Evolutionary conservation across 2,113 vertebrate species (phyloP).

Genomic region (Alosa alosa): DNA sequence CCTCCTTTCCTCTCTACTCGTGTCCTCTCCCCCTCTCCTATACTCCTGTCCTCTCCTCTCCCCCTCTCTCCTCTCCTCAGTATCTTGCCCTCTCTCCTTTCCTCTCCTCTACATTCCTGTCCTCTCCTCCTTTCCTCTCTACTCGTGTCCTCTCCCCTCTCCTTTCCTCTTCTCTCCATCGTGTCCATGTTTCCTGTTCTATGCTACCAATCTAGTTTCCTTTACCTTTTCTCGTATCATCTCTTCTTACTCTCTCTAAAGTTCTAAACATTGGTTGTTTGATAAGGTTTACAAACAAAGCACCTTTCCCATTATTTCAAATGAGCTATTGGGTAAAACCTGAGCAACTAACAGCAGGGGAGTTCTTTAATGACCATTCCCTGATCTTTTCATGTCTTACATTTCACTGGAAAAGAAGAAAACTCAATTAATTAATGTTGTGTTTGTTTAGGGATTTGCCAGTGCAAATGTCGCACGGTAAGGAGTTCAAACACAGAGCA

Average conservation of each 20-base stretch:
- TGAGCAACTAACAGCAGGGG: not conserved
- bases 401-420: not conserved
- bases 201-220: too few relatives aligned
- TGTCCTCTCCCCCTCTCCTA: too few relatives aligned
- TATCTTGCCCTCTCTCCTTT: not conserved
- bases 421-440: constrained; percentile 12
- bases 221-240: too few relatives aligned
- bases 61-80: not conserved
- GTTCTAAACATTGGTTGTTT: too few relatives aligned
- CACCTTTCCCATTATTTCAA: not conserved
- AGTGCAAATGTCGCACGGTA: not conserved
- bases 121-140: not conserved
- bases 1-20: too few relatives aligned
- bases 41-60: not conserved
- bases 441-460: not conserved
- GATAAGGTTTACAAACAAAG: not conserved
- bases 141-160: not conserved
- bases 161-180: not conserved
- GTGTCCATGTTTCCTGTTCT: too few relatives aligned
- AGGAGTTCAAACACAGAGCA: not conserved
- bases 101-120: not conserved
- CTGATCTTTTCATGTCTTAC: not conserved
- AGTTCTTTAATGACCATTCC: not conserved
- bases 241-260: too few relatives aligned
- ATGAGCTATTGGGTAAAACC: not conserved